Percentiles rank a stretch among this genome's conserved stretches.
These are phyloP conservation scores for Ceratina australensis DNA, from an alignment of 1,140 invertebrate genomes.

Conservation along the genomic window DNA sequence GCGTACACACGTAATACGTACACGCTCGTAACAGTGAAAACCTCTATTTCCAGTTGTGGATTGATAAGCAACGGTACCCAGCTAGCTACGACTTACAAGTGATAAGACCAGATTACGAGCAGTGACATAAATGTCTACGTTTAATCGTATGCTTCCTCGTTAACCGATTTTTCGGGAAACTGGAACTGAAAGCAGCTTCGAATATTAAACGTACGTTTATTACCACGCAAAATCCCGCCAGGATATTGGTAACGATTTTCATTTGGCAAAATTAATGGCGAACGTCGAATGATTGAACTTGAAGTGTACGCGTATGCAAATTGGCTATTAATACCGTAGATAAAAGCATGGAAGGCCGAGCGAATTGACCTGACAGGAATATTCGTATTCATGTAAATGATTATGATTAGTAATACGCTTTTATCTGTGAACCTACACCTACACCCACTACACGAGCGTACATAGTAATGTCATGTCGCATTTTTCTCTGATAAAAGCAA, in stretches of 20 bases:
- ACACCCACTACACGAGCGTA: no score
- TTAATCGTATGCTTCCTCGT: slow-evolving; percentile 26
- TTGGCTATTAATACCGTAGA: not conserved
- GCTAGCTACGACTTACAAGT: not conserved
- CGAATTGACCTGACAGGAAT: not conserved
- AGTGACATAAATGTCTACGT: not conserved
- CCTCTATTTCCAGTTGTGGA: slow-evolving; percentile 13
- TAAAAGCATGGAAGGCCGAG: not conserved
- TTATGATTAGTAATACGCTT: not conserved
- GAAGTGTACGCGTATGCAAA: not conserved
- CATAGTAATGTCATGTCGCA: no score
- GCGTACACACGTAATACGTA: not conserved
- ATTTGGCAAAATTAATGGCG: not conserved
- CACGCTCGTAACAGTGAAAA: slow-evolving; percentile 1
- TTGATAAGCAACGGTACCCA: slow-evolving; percentile 44
- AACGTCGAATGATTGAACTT: not conserved
- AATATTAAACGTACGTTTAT: not conserved
- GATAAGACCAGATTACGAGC: slow-evolving; percentile 45
- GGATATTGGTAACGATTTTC: not conserved
- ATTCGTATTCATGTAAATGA: not conserved
- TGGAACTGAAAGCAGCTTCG: not conserved
- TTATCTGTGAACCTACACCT: no score
- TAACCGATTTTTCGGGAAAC: slow-evolving; percentile 9
- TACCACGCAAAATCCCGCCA: not conserved
- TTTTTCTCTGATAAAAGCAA: no score